These are phyloP conservation scores for Trididemnum miniatum DNA, from an alignment of 23 tunicate genomes.

Conservation along the genomic window DNA sequence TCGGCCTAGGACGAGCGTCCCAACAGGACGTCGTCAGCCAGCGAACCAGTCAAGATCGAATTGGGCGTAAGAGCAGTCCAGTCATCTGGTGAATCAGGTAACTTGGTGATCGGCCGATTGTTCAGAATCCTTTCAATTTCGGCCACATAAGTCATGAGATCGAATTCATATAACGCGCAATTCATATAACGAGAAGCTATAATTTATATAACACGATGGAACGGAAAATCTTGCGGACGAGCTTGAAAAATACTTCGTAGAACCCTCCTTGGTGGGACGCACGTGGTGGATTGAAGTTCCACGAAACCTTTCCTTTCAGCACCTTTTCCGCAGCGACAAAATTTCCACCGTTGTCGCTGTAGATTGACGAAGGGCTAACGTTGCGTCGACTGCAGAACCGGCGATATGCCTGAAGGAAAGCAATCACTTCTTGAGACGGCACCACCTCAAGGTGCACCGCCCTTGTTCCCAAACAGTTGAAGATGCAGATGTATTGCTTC, in stretches of 20 bases:
- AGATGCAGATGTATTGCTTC: constrained; percentile 14
- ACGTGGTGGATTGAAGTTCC: constrained; percentile 9
- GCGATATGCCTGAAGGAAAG: constrained; percentile 5
- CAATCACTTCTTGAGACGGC: neutral
- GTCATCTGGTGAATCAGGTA: constrained; percentile 17
- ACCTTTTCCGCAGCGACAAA: constrained; percentile 1
- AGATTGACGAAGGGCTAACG: neutral
- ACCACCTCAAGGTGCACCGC: constrained; percentile 7
- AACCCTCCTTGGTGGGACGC: constrained; percentile 16
- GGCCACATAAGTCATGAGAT: neutral
- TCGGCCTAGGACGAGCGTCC: constrained; percentile 26
- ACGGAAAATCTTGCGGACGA: neutral
- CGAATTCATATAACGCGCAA: neutral
- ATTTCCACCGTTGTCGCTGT: constrained; percentile 9
- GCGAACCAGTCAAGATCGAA: too few relatives aligned
- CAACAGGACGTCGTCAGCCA: neutral
- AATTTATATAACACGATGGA: neutral
- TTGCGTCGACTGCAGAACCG: constrained; percentile 13
- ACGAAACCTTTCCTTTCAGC: neutral
- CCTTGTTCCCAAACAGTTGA: constrained; percentile 8
- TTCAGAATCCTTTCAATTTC: constrained; percentile 25
- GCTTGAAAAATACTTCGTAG: neutral
- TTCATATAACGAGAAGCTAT: too few relatives aligned
- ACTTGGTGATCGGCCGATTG: constrained; percentile 26
- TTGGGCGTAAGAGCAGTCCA: neutral